These are phyloP conservation scores for Arctopsyche grandis DNA, from an alignment of 1,140 invertebrate genomes.

Conservation along the genomic window DNA sequence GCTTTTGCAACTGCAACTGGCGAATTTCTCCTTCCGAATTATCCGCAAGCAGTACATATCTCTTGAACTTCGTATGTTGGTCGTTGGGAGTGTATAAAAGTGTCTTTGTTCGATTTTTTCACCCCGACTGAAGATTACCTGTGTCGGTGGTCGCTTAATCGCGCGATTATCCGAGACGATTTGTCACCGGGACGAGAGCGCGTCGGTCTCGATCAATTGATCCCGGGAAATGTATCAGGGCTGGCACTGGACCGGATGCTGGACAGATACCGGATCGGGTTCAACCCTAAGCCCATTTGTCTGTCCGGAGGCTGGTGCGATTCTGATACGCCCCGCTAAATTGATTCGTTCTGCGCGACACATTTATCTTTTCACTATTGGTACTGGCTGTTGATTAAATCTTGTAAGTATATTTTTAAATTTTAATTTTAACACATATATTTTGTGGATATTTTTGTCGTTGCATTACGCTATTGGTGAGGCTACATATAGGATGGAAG, in stretches of 20 bases:
- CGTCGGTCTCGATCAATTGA: background rate
- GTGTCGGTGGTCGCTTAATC: background rate
- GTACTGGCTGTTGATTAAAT: too few species aligned
- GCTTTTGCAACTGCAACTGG: too few species aligned
- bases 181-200: background rate
- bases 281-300: background rate
- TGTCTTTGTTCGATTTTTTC: too few species aligned
- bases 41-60: too few species aligned
- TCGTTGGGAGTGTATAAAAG: too few species aligned
- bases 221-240: background rate
- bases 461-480: too few species aligned
- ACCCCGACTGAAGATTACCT: background rate
- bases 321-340: background rate
- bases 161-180: background rate
- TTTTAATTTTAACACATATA: too few species aligned
- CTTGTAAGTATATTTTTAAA: too few species aligned
- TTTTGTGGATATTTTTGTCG: too few species aligned
- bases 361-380: background rate
- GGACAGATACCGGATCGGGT: background rate
- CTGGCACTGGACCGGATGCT: background rate
- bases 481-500: too few species aligned
- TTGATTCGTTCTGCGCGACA: background rate
- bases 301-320: background rate
- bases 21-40: too few species aligned
- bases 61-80: too few species aligned